Conservation (phyloP, 2,888 invertebrate species). For the Erebia epiphron region DNA sequence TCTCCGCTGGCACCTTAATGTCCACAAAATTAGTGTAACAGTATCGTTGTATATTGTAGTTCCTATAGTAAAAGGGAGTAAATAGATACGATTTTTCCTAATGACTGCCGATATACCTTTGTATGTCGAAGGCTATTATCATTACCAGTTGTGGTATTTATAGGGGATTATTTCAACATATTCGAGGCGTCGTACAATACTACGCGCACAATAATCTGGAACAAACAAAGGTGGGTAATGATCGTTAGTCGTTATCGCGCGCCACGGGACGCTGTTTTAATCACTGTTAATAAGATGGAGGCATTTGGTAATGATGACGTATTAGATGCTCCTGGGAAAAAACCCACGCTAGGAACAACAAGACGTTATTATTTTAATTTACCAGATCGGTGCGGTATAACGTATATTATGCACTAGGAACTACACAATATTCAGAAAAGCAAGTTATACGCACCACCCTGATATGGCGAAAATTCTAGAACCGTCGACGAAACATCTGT, state of each 20-base stretch:
- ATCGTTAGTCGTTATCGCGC: constrained; percentile 63
- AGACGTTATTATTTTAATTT: too few relatives aligned
- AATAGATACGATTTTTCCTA: constrained; percentile 13
- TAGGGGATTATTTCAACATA: constrained; percentile 31
- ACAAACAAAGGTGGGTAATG: constrained; percentile 52
- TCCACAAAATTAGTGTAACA: background rate
- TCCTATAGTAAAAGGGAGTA: background rate
- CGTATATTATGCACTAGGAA: too few relatives aligned
- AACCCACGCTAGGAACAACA: background rate
- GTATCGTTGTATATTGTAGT: background rate
- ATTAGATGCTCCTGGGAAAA: background rate
- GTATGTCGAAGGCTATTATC: constrained; percentile 17
- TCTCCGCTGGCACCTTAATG: too few relatives aligned
- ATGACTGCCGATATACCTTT: constrained; percentile 1
- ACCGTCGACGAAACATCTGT: too few relatives aligned
- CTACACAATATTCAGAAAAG: too few relatives aligned
- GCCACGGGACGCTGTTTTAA: constrained; percentile 55
- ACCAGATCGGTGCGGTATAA: too few relatives aligned
- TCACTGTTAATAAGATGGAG: constrained; percentile 54
- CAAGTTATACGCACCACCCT: too few relatives aligned
- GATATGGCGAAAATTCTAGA: too few relatives aligned
- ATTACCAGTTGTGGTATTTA: constrained; percentile 10
- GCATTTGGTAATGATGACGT: constrained; percentile 16
- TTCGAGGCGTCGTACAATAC: constrained; percentile 29
- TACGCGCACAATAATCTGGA: constrained; percentile 38